phyloP scores from a whole-genome alignment of 1,140 invertebrate genomes.

The Phenacoccus solenopsis region DNA sequence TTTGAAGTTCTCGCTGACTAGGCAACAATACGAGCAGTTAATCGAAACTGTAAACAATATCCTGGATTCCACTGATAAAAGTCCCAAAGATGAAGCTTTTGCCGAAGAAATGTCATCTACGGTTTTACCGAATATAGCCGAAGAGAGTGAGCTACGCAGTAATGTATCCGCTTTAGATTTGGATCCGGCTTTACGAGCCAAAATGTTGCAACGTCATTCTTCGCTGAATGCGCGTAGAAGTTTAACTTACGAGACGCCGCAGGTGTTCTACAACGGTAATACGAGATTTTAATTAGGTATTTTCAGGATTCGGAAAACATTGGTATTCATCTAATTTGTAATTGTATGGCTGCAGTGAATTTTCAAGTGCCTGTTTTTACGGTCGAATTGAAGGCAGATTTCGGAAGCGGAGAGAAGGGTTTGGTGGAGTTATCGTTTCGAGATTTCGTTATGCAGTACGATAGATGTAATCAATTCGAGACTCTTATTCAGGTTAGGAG shows the following conservation, averaged over 20 bases:
- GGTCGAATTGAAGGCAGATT: conserved; percentile 54
- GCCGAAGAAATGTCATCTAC: background rate
- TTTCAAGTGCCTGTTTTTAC: conserved; percentile 60
- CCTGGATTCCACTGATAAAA: conserved; percentile 28
- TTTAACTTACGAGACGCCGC: background rate
- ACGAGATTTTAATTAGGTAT: no score
- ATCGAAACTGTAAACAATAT: conserved; percentile 53
- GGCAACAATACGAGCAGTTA: conserved; percentile 78
- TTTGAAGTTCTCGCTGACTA: conserved; percentile 68
- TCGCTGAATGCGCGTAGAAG: conserved; percentile 5
- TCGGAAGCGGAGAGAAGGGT: conserved; percentile 48
- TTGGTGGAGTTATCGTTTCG: conserved; percentile 68
- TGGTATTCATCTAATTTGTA: background rate
- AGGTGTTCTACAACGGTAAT: background rate
- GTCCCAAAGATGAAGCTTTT: background rate
- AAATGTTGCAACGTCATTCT: conserved; percentile 32
- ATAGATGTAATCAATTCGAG: conserved; percentile 48
- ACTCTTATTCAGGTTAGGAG: conserved; percentile 47
- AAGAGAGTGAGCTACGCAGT: conserved; percentile 32
- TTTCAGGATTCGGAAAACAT: background rate
- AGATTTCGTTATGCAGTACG: conserved; percentile 63
- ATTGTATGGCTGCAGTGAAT: conserved; percentile 37
- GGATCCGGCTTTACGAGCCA: conserved; percentile 44
- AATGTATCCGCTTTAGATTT: conserved; percentile 42
- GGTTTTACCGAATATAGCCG: conserved; percentile 29